These are phyloP conservation scores for Laticauda laticaudata DNA, from an alignment of 2,113 vertebrate genomes.

Conservation along the genomic window DNA sequence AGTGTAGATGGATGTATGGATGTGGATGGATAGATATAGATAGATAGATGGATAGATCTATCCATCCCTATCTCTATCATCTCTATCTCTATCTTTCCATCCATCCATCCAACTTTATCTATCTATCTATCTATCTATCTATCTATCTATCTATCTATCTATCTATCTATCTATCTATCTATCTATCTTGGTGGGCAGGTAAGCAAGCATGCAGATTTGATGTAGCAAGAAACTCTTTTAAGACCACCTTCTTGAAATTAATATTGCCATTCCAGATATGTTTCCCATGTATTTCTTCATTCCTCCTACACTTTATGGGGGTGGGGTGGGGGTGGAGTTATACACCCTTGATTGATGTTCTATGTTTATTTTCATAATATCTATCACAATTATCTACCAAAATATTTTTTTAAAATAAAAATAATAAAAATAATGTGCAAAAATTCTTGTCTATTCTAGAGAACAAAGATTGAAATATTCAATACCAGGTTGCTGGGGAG, in stretches of 20 bases:
- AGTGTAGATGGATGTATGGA: background rate
- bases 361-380: background rate
- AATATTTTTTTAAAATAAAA: too few species aligned
- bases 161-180: too few species aligned
- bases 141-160: too few species aligned
- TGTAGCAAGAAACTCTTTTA: background rate
- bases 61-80: too few species aligned
- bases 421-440: background rate
- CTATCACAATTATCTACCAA: background rate
- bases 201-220: background rate
- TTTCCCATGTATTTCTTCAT: background rate
- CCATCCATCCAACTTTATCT: too few species aligned
- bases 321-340: background rate
- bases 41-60: background rate
- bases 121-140: too few species aligned
- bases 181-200: background rate
- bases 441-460: conserved; percentile 2
- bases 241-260: background rate
- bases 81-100: too few species aligned
- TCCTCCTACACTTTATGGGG: background rate
- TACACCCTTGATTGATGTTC: background rate
- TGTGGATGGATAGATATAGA: background rate
- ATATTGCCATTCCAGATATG: background rate
- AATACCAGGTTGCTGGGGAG: background rate
- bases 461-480: background rate